Percentiles rank a stretch among this genome's conserved stretches.
phyloP scores from a whole-genome alignment of 2,888 invertebrate genomes.

The Chydorus sphaericus region DNA sequence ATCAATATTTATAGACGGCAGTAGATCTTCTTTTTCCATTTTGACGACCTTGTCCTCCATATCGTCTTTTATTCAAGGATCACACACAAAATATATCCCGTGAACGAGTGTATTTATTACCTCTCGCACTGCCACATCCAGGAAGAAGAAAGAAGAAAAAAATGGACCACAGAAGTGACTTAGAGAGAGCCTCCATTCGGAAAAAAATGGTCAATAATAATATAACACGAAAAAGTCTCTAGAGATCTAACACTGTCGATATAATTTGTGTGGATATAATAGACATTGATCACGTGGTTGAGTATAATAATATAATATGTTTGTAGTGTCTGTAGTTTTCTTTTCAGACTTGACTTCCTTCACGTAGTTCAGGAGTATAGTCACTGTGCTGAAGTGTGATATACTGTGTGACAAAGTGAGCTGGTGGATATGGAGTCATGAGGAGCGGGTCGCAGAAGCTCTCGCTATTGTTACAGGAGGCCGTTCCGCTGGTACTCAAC shows the following conservation, averaged over 20 bases:
- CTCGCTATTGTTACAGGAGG: background rate
- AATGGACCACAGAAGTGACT: background rate
- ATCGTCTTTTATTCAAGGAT: background rate
- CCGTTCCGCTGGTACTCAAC: background rate
- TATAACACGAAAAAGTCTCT: no score
- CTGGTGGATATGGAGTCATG: background rate
- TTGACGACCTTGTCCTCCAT: no score
- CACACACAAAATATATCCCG: slow-evolving; percentile 5
- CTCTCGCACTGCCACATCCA: no score
- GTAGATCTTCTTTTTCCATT: background rate
- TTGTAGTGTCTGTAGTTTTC: background rate
- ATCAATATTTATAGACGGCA: background rate
- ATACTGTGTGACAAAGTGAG: slow-evolving; percentile 10
- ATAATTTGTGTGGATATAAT: no score
- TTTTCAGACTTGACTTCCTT: background rate
- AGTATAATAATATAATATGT: background rate
- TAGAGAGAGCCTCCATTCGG: background rate
- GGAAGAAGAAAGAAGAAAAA: no score
- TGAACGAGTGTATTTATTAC: background rate
- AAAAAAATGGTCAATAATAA: no score
- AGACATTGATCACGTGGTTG: background rate
- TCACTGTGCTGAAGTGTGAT: slow-evolving; percentile 15
- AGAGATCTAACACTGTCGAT: no score
- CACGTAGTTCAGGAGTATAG: background rate
- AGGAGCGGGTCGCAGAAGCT: slow-evolving; percentile 2